Base-by-base conservation (phyloP, 1,140 invertebrate genomes). In the Lepidurus couesii region DNA sequence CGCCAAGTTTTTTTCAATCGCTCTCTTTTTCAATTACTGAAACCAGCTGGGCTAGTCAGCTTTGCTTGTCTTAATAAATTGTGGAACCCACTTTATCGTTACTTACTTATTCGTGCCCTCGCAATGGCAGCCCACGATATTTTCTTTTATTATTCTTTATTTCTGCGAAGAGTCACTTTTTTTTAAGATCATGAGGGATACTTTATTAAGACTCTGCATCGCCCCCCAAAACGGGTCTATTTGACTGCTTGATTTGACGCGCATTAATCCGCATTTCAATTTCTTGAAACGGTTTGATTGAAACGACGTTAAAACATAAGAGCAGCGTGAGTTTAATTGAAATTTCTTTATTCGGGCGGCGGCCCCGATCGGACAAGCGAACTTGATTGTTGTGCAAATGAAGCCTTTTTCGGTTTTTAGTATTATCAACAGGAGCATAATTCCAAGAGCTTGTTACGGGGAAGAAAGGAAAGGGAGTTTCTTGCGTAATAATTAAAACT, bases 241-340 rank as follows among this genome's bases (percentile, higher is more conserved):
- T 65, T 13, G 21, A 65, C 16, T 21, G 53, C 53, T 65, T 65
- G 53, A 65, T 65, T 13, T 65, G 53, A 65, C 53, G 53, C 21
- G 16, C 53, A 21, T 65, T 65, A 16, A 65, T 16, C 16, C 21
- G 53, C 53, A 7, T 65, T 65, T 65, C 53, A 65, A 65, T 65
- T 65, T 65, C 21, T 21, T 65, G 21, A 65, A 13, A 65, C 21
- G 53, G 53, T n/a, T 65, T 9, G 53, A 65, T 65, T 9, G 53
- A 65, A 65, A 65, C 53, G 21, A 65, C 53, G 53, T 21, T 34
- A 65, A 65, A 65, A 21, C 53, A 65, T 16, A 9, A 65, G 53
- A 65, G 53, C 53, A 65, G 53, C 53, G 53, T 65, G 53, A 65
- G 53, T 65, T 65, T 65, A 65, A 65, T 65, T 65, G 53, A 65